phyloP scores from a whole-genome alignment of 2,888 invertebrate genomes.

The Hedychridium roseum region DNA sequence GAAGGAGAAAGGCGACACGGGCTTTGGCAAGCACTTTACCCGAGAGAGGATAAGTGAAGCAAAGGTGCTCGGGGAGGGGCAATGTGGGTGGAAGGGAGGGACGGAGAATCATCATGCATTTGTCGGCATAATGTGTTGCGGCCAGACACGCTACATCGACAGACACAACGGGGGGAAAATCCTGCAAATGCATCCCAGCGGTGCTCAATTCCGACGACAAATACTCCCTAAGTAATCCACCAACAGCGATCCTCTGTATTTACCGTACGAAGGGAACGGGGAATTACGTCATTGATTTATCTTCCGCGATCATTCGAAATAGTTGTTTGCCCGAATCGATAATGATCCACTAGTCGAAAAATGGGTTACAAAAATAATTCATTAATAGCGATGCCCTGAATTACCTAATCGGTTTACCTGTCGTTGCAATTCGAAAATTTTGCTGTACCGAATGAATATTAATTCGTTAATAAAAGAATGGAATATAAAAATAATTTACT shows the following conservation, averaged over 20 bases:
- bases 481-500: no score
- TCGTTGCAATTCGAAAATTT: no score
- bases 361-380: no score
- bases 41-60: no score
- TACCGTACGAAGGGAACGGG: not conserved
- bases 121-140: conserved; percentile 1
- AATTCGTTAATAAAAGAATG: no score
- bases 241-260: not conserved
- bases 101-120: conserved; percentile 10
- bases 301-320: no score
- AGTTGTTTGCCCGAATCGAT: no score
- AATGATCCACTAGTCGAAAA: no score
- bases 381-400: no score
- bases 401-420: no score
- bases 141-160: not conserved
- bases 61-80: conserved; percentile 8
- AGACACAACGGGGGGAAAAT: not conserved
- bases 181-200: conserved; percentile 2
- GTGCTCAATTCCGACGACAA: conserved; percentile 9
- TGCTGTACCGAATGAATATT: no score
- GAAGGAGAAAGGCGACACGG: conserved; percentile 39
- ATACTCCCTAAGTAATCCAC: conserved; percentile 7
- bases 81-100: conserved; percentile 5
- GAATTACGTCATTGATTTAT: no score
- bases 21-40: conserved; percentile 30